Conservation (phyloP, 2,113 vertebrate species). For the Salvelinus namaycush region DNA sequence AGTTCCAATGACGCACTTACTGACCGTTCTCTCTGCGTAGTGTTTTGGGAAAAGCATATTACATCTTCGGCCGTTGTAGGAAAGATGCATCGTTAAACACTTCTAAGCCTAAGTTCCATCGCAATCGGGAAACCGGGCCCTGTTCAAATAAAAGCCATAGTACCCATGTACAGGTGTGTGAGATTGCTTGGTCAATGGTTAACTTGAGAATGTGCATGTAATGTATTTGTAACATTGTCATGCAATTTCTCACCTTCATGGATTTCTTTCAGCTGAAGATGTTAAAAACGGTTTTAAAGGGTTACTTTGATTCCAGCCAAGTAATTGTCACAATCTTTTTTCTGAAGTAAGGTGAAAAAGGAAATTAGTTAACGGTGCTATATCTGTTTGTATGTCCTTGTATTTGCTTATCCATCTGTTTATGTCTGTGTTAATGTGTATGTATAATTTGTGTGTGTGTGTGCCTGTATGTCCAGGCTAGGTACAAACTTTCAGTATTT, state of each 20-base stretch:
- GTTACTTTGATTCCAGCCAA: constrained; percentile 20
- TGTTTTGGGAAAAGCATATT: too few relatives aligned
- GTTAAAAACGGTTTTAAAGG: background rate
- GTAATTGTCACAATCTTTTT: constrained; percentile 35
- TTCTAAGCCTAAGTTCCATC: too few relatives aligned
- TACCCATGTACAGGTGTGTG: background rate
- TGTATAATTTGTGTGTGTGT: constrained; percentile 6
- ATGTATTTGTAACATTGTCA: background rate
- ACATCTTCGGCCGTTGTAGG: too few relatives aligned
- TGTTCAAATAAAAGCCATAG: background rate
- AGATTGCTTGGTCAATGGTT: too few relatives aligned
- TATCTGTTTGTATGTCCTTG: background rate
- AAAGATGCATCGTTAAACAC: too few relatives aligned
- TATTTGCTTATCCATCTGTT: background rate
- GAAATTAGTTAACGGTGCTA: constrained; percentile 39
- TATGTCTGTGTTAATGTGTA: constrained; percentile 9
- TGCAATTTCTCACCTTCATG: constrained; percentile 45
- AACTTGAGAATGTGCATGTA: too few relatives aligned
- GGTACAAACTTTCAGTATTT: constrained; percentile 9
- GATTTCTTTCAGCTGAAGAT: background rate
- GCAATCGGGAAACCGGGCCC: too few relatives aligned
- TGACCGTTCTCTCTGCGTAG: too few relatives aligned
- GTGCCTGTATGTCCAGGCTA: background rate
- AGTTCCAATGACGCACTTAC: too few relatives aligned
- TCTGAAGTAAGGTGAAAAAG: constrained; percentile 27